phyloP scores from a whole-genome alignment of 2,888 invertebrate species.

The Cantharis nigra region DNA sequence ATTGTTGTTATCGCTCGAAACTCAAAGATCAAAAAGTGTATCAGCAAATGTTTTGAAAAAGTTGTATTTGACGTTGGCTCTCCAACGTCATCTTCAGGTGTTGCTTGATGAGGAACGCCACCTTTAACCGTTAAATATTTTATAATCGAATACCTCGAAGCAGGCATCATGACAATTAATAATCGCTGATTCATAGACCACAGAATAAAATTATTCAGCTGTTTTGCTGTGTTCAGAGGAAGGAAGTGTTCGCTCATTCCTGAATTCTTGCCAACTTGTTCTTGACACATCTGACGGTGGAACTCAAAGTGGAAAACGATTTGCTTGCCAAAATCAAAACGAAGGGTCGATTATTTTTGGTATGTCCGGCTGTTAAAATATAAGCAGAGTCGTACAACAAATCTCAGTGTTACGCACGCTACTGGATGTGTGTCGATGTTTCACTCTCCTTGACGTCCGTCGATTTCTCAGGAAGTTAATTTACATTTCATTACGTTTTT shows the following conservation, averaged over 20 bases:
- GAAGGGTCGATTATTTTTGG: constrained; percentile 28
- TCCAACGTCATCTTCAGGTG: background rate
- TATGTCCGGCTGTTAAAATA: constrained; percentile 29
- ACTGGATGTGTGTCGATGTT: background rate
- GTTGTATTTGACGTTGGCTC: background rate
- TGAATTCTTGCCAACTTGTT: constrained; percentile 27
- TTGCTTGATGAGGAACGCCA: background rate
- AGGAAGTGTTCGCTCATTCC: constrained; percentile 35
- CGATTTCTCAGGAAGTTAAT: background rate
- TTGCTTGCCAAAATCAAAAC: constrained; percentile 27
- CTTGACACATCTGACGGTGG: constrained; percentile 20
- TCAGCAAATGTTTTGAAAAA: background rate
- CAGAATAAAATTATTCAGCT: constrained; percentile 32
- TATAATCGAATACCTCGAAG: constrained; percentile 13
- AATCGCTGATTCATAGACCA: constrained; percentile 34
- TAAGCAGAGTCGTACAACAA: background rate
- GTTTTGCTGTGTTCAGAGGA: constrained; percentile 34
- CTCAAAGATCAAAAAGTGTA: background rate
- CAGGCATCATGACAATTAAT: constrained; percentile 24
- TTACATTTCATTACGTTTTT: background rate
- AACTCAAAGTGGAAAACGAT: constrained; percentile 23
- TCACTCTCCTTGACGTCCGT: background rate
- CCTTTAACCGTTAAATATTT: background rate
- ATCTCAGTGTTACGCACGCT: background rate
- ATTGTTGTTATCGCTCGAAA: background rate